Base-by-base conservation (phyloP, 2,113 vertebrate genomes). In the Rhineura floridana region DNA sequence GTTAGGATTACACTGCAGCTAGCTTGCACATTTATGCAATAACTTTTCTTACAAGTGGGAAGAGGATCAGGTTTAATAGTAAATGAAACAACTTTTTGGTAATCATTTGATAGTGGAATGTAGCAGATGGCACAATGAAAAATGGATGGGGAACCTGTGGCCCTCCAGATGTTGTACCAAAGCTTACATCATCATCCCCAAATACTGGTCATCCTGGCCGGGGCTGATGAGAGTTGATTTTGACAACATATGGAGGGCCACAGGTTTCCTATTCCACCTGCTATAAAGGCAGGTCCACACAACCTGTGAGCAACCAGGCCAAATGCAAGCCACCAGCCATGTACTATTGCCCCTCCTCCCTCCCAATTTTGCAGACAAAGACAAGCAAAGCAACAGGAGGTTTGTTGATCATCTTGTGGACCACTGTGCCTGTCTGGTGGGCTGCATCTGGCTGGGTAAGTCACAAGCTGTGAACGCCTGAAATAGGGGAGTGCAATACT, bases 31-130 rank as follows among this genome's bases (percentile, higher is more conserved):
- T 83, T 70, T 23, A 83, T 25, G 33, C 17, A 70, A 33, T 25
- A 19, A 2, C 4, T 69, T 83, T 83, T 50, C 8, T n/a, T 50
- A n/a, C 2, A 48, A 50, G 65, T 17, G 17, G 9, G 50, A 46
- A 9, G n/a, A 0, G 12, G 11, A 4, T 7, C 17, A 4, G 4
- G 5, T n/a, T 73, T 62, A 28, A 2, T 0, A 42, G 4, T 65
- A 30, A 17, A 0, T 7, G 10, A 52, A 28, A 1, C 1, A 70
- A 0, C 33, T 21, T n/a, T 72, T n/a, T 42, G 70, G 72, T n/a
- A 63, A 6, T 25, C n/a, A 0, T 73, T 73, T 83, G 46, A 79
- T 25, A 81, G 44, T 21, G 42, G 77, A 83, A 70, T 86, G 78
- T 76, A 2, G 28, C 17, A 50, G 33, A 72, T 7, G 21, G 10